Percentiles rank a stretch among this genome's conserved stretches.
Conservation (phyloP, 2,888 invertebrate genomes). For the Argyresthia albistria region DNA sequence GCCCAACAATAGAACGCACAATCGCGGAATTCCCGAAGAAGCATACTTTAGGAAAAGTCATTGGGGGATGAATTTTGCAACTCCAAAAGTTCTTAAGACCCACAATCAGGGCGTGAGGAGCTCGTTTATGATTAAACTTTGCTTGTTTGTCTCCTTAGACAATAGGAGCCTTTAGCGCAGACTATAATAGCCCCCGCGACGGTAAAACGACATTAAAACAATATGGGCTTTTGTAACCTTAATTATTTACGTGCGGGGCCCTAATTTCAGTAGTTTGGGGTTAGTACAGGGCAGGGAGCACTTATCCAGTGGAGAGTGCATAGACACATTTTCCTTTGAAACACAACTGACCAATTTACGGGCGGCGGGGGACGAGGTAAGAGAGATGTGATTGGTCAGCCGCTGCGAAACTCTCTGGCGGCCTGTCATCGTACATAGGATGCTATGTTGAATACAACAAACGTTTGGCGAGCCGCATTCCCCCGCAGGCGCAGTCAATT, state of each 20-base stretch:
- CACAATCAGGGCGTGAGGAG: conserved; percentile 18
- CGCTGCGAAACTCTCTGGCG: too few species aligned
- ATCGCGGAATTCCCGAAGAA: neutral
- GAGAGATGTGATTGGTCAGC: too few species aligned
- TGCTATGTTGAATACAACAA: too few species aligned
- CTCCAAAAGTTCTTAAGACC: conserved; percentile 5
- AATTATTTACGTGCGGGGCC: conserved; percentile 47
- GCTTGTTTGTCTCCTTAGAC: conserved; percentile 33
- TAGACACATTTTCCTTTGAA: too few species aligned
- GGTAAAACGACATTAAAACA: conserved; percentile 25
- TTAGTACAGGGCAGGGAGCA: too few species aligned
- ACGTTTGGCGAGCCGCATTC: too few species aligned
- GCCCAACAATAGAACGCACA: neutral
- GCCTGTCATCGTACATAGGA: too few species aligned
- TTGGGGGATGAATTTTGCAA: neutral
- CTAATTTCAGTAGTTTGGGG: too few species aligned
- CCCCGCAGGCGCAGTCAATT: too few species aligned
- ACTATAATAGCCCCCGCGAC: conserved; percentile 6
- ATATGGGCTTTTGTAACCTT: conserved; percentile 28
- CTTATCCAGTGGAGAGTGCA: too few species aligned
- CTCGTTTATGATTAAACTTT: conserved; percentile 44
- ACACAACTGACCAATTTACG: too few species aligned
- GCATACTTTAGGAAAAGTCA: neutral
- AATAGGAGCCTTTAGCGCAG: conserved; percentile 21
- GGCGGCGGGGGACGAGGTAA: too few species aligned